Evolutionary conservation across 2,888 invertebrate species (phyloP).

Genomic region (Trissolcus japonicus): DNA sequence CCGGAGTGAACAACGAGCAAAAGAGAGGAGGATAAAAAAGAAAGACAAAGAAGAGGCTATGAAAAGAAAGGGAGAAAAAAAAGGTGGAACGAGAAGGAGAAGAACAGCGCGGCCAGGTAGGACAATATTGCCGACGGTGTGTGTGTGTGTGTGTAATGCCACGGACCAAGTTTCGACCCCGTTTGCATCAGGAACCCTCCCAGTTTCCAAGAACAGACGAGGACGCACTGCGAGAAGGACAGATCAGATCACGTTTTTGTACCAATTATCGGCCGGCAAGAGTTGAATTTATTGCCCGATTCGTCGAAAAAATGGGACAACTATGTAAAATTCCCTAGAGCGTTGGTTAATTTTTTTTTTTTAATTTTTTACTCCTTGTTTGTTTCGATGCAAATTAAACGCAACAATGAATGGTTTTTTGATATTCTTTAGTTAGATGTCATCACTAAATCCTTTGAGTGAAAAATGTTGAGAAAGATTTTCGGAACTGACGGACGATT

Average conservation of each 20-base stretch:
- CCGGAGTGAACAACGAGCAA: slow-evolving; percentile 53
- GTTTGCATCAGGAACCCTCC: slow-evolving; percentile 63
- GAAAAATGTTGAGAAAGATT: no score
- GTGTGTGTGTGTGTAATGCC: slow-evolving; percentile 35
- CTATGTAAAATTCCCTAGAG: slow-evolving; percentile 13
- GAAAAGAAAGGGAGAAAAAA: slow-evolving; percentile 33
- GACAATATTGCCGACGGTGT: slow-evolving; percentile 63
- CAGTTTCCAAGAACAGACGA: slow-evolving; percentile 65
- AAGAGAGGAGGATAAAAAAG: slow-evolving; percentile 38
- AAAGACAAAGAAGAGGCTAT: slow-evolving; percentile 13
- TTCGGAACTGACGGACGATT: no score
- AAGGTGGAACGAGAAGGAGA: slow-evolving; percentile 19
- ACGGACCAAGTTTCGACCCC: slow-evolving; percentile 65
- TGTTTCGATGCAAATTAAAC: no score
- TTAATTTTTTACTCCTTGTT: background rate
- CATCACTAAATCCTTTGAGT: no score
- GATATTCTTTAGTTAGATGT: no score
- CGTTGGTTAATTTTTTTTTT: slow-evolving; percentile 16
- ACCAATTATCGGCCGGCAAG: slow-evolving; percentile 59
- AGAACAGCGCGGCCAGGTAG: slow-evolving; percentile 52
- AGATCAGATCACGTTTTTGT: slow-evolving; percentile 60
- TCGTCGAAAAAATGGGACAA: slow-evolving; percentile 19
- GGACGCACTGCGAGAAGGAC: slow-evolving; percentile 63
- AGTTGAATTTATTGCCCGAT: slow-evolving; percentile 37
- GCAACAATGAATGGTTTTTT: no score